Conservation (phyloP, 2,797 vertebrate genomes). For the Rostrhamus sociabilis region DNA sequence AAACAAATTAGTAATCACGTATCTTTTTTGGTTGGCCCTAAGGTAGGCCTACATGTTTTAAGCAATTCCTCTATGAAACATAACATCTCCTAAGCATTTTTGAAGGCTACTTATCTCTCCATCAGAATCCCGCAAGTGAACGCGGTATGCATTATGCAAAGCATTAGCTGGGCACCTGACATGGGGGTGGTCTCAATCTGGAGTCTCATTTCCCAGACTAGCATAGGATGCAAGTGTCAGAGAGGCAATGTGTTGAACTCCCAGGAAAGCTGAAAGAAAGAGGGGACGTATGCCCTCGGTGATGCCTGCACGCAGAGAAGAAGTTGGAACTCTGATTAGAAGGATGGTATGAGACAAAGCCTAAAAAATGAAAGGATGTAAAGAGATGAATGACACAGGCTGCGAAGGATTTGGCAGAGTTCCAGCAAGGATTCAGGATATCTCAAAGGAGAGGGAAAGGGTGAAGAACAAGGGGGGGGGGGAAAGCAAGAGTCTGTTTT, state of each 20-base stretch:
- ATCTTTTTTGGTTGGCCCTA: not conserved
- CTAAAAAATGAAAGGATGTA: slow-evolving; percentile 34
- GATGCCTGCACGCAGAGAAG: not conserved
- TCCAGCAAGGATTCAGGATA: slow-evolving; percentile 53
- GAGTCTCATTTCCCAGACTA: slow-evolving; percentile 56
- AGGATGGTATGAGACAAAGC: slow-evolving; percentile 32
- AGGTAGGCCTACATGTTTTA: not conserved
- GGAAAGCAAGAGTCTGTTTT: slow-evolving; percentile 32
- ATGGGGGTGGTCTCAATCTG: slow-evolving; percentile 67
- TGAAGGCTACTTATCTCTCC: slow-evolving; percentile 14
- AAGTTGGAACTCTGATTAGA: slow-evolving; percentile 8
- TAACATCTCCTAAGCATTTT: not conserved
- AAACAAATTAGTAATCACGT: not conserved
- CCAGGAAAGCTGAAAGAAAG: slow-evolving; percentile 34
- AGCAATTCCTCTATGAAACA: not conserved
- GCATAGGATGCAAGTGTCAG: slow-evolving; percentile 28
- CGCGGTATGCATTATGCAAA: not conserved
- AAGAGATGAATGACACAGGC: slow-evolving; percentile 54
- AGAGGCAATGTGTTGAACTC: slow-evolving; percentile 39
- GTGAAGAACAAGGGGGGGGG: not conserved
- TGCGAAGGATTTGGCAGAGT: not conserved
- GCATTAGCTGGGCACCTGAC: slow-evolving; percentile 55
- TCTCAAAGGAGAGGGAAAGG: slow-evolving; percentile 45
- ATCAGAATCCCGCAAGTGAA: not conserved
- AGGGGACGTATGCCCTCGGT: not conserved